Base-by-base conservation (phyloP, 2,888 invertebrate genomes). In the Drosophila setosimentum region DNA sequence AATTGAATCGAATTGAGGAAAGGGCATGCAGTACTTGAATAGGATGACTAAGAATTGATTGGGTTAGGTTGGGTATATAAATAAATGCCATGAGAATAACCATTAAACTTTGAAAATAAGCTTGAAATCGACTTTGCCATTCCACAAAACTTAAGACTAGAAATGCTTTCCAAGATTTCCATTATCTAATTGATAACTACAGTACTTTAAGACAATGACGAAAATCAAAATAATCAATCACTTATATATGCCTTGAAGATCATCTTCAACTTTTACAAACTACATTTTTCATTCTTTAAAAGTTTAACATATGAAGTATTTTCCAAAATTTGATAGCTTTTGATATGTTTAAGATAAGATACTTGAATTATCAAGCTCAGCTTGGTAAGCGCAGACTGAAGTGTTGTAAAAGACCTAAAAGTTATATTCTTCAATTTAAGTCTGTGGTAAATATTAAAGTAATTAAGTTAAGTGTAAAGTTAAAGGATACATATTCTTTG, bases 1-100 rank as follows among this genome's bases (percentile, higher is more conserved):
- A 40, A 70, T 59, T 48, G 24, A 59, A 51, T 49, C 29, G 27
- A 49, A 55, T 32, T 33, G 32, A 40, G 27, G 18, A 54, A 49
- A 29, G 27, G 18, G 0, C 45, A 18, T 33, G 32, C 7, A 33
- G 10, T 5, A 13, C 21, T 37, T 27, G 3, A 33, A 8, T n/a
- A 2, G 21, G 18, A 33, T 37, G 18, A 16, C 21, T 21, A 24
- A 24, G 11, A 21, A 24, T 4, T 11, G 8, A 3, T 32, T 33
- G 37, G 11, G 21, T 18, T 3, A 50, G 24, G 40, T 16, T 30
- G 13, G 16, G n/a, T 8, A 30, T 24, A 16, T 11, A 1, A 51
- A 61, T 21, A 29, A 49, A 60, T 30, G 6, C 0, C 13, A 13
- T 4, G 13, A 13, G 42, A 21, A 54, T 27, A 18, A 1, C 2